These are phyloP conservation scores for Parotocinclus haroldoi DNA, from an alignment of 2,797 vertebrate species.

Conservation along the genomic window DNA sequence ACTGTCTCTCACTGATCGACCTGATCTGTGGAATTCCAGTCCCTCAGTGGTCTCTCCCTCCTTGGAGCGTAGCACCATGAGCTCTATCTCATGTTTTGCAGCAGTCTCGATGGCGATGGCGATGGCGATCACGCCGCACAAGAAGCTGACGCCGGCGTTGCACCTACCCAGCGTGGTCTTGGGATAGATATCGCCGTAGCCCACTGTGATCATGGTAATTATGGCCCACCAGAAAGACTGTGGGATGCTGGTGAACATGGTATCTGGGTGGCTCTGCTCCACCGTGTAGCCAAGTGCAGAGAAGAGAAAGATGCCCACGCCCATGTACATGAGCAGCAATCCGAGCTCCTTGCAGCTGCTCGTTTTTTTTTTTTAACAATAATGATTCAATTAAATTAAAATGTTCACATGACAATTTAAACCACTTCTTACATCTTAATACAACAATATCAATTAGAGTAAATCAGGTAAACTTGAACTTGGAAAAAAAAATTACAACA, in stretches of 20 bases:
- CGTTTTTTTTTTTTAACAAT: too few species aligned
- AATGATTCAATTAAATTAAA: too few species aligned
- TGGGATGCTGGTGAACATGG: conserved; percentile 95
- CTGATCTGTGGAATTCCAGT: conserved; percentile 8
- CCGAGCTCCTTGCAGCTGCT: conserved; percentile 95
- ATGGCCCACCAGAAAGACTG: conserved; percentile 99
- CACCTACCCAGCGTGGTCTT: conserved; percentile 94
- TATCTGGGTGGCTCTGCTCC: conserved; percentile 95
- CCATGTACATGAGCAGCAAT: conserved; percentile 95
- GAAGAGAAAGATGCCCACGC: conserved; percentile 94
- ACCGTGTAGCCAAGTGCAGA: conserved; percentile 95
- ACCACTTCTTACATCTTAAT: too few species aligned
- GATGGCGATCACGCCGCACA: conserved; percentile 95
- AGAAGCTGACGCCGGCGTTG: conserved; percentile 95
- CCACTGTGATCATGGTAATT: conserved; percentile 98
- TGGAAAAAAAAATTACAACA: too few species aligned
- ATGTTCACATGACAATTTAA: too few species aligned
- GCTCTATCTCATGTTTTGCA: conserved; percentile 90
- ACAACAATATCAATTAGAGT: too few species aligned
- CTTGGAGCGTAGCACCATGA: conserved; percentile 85
- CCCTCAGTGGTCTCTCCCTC: conserved; percentile 51
- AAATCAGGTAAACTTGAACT: too few species aligned
- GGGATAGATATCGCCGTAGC: conserved; percentile 95
- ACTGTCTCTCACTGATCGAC: conserved; percentile 41
- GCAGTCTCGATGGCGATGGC: conserved; percentile 95